These are phyloP conservation scores for Hippocampus barbouri DNA, from an alignment of 2,113 vertebrate genomes.

Conservation along the genomic window DNA sequence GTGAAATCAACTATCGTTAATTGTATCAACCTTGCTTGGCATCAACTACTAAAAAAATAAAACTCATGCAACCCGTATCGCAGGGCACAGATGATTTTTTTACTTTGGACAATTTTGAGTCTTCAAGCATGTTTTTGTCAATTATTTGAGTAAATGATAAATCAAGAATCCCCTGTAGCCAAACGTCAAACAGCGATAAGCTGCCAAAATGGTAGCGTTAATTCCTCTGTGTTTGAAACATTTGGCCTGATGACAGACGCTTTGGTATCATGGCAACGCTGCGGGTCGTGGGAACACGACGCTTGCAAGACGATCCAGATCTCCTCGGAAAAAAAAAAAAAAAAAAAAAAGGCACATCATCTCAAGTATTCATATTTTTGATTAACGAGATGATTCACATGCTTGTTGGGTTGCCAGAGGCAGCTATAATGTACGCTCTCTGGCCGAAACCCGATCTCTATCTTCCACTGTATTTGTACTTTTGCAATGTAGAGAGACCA, in stretches of 20 bases:
- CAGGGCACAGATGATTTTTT: not conserved
- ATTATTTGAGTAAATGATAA: not conserved
- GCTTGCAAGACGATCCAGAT: not conserved
- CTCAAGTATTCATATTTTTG: conserved; percentile 7
- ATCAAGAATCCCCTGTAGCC: not conserved
- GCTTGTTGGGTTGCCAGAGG: not conserved
- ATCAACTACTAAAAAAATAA: too few relatives aligned
- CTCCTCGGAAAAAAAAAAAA: not conserved
- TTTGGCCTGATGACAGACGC: not conserved
- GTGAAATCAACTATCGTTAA: too few relatives aligned
- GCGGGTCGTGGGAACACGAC: conserved; percentile 24
- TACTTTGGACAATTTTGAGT: not conserved
- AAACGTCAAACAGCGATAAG: not conserved
- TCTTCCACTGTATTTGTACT: too few relatives aligned
- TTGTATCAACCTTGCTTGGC: too few relatives aligned
- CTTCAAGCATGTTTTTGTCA: not conserved
- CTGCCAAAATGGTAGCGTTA: not conserved
- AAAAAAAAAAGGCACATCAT: not conserved
- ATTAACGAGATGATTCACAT: conserved; percentile 15
- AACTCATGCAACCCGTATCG: too few relatives aligned
- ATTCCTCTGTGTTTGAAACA: not conserved
- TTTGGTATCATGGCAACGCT: not conserved
- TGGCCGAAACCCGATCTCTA: not conserved
- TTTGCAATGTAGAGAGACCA: too few relatives aligned
- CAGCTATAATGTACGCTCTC: not conserved